Conservation (phyloP, 2,888 invertebrate species). For the Caenorhabditis uteleia region DNA sequence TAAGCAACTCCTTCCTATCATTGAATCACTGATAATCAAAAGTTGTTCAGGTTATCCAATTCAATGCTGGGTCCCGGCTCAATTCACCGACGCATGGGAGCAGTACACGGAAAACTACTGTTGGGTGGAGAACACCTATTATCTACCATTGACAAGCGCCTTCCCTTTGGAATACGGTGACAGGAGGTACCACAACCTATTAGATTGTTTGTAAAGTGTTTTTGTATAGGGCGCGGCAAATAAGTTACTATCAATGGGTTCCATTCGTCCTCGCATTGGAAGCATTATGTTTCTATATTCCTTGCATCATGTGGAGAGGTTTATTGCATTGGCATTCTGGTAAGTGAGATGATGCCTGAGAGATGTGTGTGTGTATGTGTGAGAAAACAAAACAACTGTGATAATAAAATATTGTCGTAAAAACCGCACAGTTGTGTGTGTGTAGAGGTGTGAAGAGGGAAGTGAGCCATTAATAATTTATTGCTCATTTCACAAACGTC, state of each 20-base stretch:
- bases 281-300: conserved; percentile 73
- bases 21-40: background rate
- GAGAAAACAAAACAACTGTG: conserved; percentile 7
- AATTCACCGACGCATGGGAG: conserved; percentile 73
- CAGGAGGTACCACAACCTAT: conserved; percentile 63
- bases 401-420: conserved; percentile 31
- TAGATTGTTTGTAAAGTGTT: conserved; percentile 5
- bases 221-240: conserved; percentile 65
- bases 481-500: too few species aligned
- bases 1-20: conserved; percentile 17
- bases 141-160: conserved; percentile 71
- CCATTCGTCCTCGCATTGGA: conserved; percentile 73
- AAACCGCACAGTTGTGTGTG: conserved; percentile 36
- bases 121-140: conserved; percentile 74
- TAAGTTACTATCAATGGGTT: conserved; percentile 70
- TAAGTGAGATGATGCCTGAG: conserved; percentile 10
- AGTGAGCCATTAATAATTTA: conserved; percentile 35
- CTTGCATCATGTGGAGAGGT: conserved; percentile 73
- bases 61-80: conserved; percentile 73
- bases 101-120: conserved; percentile 74
- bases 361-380: background rate
- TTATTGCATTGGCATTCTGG: conserved; percentile 72
- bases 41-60: conserved; percentile 69
- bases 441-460: too few species aligned
- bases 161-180: conserved; percentile 69